Evolutionary conservation across 2,888 invertebrate genomes (phyloP), one percentile per base, ranked within the genome.

Genomic region (Drosophila hamatofila): DNA sequence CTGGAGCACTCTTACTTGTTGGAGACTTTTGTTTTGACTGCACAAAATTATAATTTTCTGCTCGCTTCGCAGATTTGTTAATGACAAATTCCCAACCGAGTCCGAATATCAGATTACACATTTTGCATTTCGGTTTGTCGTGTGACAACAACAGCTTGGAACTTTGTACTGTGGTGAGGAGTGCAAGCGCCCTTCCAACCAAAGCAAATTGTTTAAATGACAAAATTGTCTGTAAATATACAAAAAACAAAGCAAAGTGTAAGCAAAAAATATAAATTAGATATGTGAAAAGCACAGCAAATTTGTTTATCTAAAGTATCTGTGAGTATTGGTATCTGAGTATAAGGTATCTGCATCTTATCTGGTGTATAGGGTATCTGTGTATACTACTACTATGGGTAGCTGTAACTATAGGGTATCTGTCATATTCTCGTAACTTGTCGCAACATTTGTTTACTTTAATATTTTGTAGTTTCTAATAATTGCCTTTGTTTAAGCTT

Each of bases 41-140:
- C 42, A 63, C 49, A 59, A 72, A 66, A 30, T 55, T 21, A 21
- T 33, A 18, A n/a, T 57, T 56, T 48, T 48, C 62, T 18, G 27
- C 42, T 7, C 39, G 2, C 44, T 52, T 59, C 21, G 9, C 27
- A 52, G 42, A 16, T 61, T 54, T 64, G 49, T 39, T 27, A 48
- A 56, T 77, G 44, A 41, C 42, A 16, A 30, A 16, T 42, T 9
- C 25, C 23, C 49, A 0, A 7, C 23, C 33, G 16, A 35, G 11
- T 49, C 16, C 44, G 35, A 14, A 44, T 73, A 68, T 78, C 39
- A 46, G 23, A 44, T 79, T 65, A 52, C 64, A 68, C 8, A 46
- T 52, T 63, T 16, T 63, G 44, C 55, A 55, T 44, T 56, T 48
- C n/a, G n/a, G 4, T 48, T 52, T 65, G 68, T 67, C 62, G 61